Evolutionary conservation across 1,140 invertebrate genomes (phyloP).

Genomic region (Frieseomelitta varia): DNA sequence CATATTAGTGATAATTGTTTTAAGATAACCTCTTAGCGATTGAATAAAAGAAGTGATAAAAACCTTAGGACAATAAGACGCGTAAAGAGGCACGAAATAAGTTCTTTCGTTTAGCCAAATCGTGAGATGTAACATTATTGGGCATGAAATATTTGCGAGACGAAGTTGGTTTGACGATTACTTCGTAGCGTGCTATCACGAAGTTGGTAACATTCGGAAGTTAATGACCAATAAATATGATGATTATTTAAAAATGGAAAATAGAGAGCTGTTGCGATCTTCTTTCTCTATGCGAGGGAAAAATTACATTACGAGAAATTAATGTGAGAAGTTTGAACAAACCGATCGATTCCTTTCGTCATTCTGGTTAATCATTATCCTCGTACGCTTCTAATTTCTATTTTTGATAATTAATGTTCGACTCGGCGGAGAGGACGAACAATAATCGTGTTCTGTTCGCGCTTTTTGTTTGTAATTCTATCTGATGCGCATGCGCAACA

Average conservation of each 20-base stretch:
- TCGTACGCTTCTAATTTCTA: background rate
- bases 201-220: slow-evolving; percentile 8
- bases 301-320: background rate
- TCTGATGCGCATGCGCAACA: background rate
- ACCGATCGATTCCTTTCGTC: background rate
- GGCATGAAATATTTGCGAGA: slow-evolving; percentile 8
- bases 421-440: background rate
- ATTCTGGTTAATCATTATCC: background rate
- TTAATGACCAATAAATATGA: slow-evolving; percentile 27
- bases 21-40: background rate
- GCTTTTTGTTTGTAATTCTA: background rate
- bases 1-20: background rate
- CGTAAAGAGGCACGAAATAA: background rate
- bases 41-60: slow-evolving; percentile 1
- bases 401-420: background rate
- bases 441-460: background rate
- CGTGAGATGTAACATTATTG: slow-evolving; percentile 4
- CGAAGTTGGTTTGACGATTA: slow-evolving; percentile 21
- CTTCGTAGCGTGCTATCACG: background rate
- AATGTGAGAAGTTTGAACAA: background rate
- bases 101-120: background rate
- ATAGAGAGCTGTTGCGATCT: slow-evolving; percentile 6
- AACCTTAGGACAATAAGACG: slow-evolving; percentile 29
- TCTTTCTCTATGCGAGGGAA: background rate
- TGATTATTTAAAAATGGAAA: slow-evolving; percentile 28